These are phyloP conservation scores for Calycopis cecrops DNA, from an alignment of 1,140 invertebrate species.

Conservation along the genomic window DNA sequence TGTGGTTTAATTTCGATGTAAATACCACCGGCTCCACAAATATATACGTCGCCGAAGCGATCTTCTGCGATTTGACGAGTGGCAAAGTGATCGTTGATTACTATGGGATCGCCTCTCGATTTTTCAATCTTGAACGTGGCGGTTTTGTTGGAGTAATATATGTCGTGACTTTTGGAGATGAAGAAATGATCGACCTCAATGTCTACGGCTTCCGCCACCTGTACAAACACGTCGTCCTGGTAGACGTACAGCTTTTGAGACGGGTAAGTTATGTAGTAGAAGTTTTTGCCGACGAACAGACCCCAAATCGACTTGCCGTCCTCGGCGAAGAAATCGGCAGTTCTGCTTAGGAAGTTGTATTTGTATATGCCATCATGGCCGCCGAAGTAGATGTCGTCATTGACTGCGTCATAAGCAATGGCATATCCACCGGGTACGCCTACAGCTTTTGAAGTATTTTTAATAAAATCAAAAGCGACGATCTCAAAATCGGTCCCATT, in stretches of 20 bases:
- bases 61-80: conserved; percentile 54
- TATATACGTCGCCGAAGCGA: conserved; percentile 49
- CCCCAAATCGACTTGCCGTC: conserved; percentile 57
- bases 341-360: conserved; percentile 50
- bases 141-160: conserved; percentile 57
- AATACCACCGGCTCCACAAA: conserved; percentile 45
- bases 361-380: conserved; percentile 60
- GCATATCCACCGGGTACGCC: conserved; percentile 52
- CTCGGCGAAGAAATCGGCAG: conserved; percentile 52
- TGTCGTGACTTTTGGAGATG: conserved; percentile 39
- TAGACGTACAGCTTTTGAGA: conserved; percentile 51
- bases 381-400: conserved; percentile 57
- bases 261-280: conserved; percentile 62
- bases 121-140: conserved; percentile 53
- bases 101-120: conserved; percentile 24
- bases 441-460: conserved; percentile 29
- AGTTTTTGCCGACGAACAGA: conserved; percentile 47
- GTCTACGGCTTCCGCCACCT: conserved; percentile 44
- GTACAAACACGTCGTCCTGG: conserved; percentile 43
- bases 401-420: conserved; percentile 49
- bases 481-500: conserved; percentile 49
- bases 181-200: conserved; percentile 56
- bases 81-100: conserved; percentile 39
- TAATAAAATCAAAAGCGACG: conserved; percentile 39
- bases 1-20: conserved; percentile 55